These are phyloP conservation scores for Sebastes taczanowskii DNA, from an alignment of 2,797 vertebrate species.

Conservation along the genomic window DNA sequence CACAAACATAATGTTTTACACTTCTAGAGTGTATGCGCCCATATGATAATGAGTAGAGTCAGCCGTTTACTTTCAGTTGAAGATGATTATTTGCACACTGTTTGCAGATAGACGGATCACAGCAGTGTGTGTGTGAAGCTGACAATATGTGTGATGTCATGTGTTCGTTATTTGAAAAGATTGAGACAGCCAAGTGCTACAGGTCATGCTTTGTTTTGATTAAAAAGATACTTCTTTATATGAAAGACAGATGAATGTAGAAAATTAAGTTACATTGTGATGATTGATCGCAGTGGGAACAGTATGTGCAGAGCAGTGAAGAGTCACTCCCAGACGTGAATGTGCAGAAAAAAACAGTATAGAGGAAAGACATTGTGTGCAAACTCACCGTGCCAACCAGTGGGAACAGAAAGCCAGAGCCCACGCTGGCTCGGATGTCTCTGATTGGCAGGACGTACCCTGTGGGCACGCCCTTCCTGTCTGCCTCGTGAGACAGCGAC, in stretches of 20 bases:
- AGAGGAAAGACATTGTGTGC: neutral
- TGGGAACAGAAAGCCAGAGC: constrained; percentile 94
- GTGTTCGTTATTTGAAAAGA: neutral
- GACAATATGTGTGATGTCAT: neutral
- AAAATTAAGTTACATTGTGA: neutral
- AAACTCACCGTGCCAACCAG: constrained; percentile 92
- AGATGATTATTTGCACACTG: no score
- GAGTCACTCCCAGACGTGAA: neutral
- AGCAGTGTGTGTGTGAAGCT: neutral
- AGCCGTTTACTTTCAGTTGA: neutral
- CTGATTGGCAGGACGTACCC: constrained; percentile 93
- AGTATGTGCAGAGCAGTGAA: accelerated
- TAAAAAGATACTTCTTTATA: no score
- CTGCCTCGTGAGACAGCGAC: constrained; percentile 95
- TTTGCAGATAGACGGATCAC: neutral
- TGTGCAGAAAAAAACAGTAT: neutral
- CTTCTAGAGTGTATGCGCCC: neutral
- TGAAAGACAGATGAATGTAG: neutral
- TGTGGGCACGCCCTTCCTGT: constrained; percentile 93
- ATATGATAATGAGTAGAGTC: neutral
- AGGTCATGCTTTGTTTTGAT: neutral
- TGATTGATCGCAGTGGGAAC: neutral
- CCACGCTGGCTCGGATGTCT: constrained; percentile 95
- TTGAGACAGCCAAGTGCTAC: neutral
- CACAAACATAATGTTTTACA: neutral